A percentile compares a stretch with the other conserved stretches of the same genome.
Evolutionary conservation across 1,140 invertebrate genomes (phyloP).

Genomic region (Leptinotarsa lineolata): DNA sequence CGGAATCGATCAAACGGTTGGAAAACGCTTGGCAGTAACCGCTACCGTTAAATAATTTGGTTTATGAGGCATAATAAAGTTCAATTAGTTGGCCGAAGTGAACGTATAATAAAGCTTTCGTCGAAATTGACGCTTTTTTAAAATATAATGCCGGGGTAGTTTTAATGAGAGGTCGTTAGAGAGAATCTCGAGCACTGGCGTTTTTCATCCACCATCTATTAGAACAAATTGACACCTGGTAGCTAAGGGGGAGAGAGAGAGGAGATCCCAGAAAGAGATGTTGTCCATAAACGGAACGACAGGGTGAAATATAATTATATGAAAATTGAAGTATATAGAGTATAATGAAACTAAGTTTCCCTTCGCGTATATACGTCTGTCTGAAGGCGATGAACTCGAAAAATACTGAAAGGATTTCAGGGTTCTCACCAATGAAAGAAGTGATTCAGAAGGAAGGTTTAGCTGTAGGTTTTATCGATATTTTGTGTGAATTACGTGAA

Average conservation of each 20-base stretch:
- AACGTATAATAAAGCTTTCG: constrained; percentile 29
- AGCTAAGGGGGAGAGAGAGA: constrained; percentile 31
- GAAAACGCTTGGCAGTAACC: constrained; percentile 25
- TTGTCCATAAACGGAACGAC: constrained; percentile 4
- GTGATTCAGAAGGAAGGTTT: too few relatives aligned
- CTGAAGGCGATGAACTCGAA: too few relatives aligned
- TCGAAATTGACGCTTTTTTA: constrained; percentile 28
- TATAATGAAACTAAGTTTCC: too few relatives aligned
- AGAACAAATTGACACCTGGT: constrained; percentile 56
- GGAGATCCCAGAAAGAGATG: constrained; percentile 13
- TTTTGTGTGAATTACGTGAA: too few relatives aligned
- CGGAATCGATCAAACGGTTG: neutral
- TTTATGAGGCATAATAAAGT: constrained; percentile 31
- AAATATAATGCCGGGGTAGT: constrained; percentile 44
- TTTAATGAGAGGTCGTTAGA: constrained; percentile 55
- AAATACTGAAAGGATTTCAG: too few relatives aligned
- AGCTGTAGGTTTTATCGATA: too few relatives aligned
- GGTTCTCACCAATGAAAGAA: too few relatives aligned
- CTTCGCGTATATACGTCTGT: too few relatives aligned
- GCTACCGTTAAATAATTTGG: constrained; percentile 26
- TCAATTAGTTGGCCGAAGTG: constrained; percentile 26
- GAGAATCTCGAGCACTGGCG: constrained; percentile 40
- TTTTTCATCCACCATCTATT: constrained; percentile 51
- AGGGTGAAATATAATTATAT: constrained; percentile 12
- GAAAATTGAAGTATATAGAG: too few relatives aligned